These are phyloP conservation scores for Hydraecia micacea DNA, from an alignment of 2,888 invertebrate species.

Conservation along the genomic window DNA sequence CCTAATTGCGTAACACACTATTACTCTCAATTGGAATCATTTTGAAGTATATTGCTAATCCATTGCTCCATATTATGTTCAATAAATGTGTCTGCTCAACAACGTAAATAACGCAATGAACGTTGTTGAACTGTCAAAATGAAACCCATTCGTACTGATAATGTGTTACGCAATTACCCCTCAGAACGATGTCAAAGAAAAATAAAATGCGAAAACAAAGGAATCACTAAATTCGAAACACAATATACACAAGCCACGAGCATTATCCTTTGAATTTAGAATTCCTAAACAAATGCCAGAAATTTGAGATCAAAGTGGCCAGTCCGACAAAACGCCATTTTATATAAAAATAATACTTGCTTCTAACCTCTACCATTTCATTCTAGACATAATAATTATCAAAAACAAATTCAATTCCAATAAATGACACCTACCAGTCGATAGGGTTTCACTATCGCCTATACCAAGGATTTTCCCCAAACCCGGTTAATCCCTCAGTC, in stretches of 20 bases:
- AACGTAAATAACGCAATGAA: no score
- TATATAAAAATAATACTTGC: not conserved
- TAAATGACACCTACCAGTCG: not conserved
- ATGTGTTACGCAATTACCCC: no score
- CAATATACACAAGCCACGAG: not conserved
- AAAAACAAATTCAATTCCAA: not conserved
- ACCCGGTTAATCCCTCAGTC: conserved; percentile 43
- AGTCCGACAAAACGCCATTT: not conserved
- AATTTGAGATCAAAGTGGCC: not conserved
- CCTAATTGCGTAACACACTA: no score
- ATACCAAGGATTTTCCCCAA: conserved; percentile 11
- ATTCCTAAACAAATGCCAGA: not conserved
- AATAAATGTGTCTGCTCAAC: no score
- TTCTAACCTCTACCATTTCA: no score
- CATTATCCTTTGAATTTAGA: not conserved
- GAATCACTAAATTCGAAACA: not conserved
- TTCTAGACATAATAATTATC: no score
- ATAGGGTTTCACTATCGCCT: not conserved
- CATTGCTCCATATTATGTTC: no score
- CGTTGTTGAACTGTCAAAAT: no score
- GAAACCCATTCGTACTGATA: no score
- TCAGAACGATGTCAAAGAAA: no score
- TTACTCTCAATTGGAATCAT: no score
- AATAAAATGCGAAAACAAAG: not conserved
- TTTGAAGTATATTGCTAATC: no score